Evolutionary conservation across 1,140 invertebrate genomes (phyloP).

Genomic region (Anoplophora glabripennis): DNA sequence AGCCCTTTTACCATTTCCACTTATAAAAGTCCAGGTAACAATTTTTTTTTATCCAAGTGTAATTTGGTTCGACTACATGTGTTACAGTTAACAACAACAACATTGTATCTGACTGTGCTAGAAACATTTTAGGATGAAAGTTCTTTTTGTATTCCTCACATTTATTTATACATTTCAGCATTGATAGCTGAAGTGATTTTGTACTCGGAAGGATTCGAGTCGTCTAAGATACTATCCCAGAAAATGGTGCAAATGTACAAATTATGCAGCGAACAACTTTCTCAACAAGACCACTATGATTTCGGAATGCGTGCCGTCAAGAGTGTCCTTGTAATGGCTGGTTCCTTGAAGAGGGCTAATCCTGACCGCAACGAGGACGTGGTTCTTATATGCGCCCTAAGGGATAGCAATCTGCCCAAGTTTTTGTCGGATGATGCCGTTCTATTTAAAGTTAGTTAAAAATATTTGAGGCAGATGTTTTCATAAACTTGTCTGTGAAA

Average conservation of each 20-base stretch:
- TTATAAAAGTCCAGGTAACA: no score
- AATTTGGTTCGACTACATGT: no score
- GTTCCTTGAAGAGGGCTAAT: constrained; percentile 78
- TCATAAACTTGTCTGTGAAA: no score
- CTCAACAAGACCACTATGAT: constrained; percentile 91
- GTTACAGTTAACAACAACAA: no score
- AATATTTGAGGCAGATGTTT: no score
- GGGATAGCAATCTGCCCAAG: constrained; percentile 91
- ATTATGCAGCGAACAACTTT: constrained; percentile 86
- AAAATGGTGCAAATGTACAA: constrained; percentile 94
- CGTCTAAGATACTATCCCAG: constrained; percentile 76
- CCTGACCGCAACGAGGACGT: constrained; percentile 79
- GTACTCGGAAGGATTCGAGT: constrained; percentile 89
- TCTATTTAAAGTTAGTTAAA: constrained; percentile 59
- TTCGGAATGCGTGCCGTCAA: constrained; percentile 83
- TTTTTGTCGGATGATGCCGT: constrained; percentile 83
- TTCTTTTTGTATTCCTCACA: no score
- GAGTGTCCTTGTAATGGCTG: constrained; percentile 78
- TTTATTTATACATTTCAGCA: constrained; percentile 51
- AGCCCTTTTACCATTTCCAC: no score
- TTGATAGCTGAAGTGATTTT: constrained; percentile 90
- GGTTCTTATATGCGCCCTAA: constrained; percentile 76
- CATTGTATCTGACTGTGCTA: no score
- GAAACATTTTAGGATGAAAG: no score
- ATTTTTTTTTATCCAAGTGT: no score